A percentile compares a stretch with the other conserved stretches of the same genome.
Evolutionary conservation across 2,113 vertebrate species (phyloP).

Genomic region (Eolophus roseicapilla): DNA sequence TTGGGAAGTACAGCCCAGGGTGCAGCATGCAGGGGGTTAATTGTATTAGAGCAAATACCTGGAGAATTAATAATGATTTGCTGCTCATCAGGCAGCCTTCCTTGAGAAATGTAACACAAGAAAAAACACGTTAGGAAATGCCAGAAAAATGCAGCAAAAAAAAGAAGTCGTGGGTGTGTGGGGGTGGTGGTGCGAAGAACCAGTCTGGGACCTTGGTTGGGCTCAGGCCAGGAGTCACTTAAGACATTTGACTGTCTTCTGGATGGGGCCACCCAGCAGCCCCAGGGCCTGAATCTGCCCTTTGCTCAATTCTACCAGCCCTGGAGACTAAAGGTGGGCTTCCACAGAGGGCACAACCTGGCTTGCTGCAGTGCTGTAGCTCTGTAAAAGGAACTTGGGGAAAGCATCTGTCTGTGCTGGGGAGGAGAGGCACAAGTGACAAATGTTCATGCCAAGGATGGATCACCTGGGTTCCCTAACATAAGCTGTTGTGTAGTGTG

Average conservation of each 20-base stretch:
- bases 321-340: background rate
- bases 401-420: background rate
- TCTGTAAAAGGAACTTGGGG: background rate
- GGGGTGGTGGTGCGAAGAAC: background rate
- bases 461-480: background rate
- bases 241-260: background rate
- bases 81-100: conserved; percentile 30
- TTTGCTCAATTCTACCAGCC: background rate
- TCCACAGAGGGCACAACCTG: background rate
- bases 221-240: fast-evolving
- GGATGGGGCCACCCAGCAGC: background rate
- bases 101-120: conserved; percentile 19
- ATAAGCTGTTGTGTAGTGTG: fast-evolving
- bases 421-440: background rate
- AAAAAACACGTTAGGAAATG: conserved; percentile 57
- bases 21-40: background rate
- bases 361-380: background rate
- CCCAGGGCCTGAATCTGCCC: background rate
- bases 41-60: background rate
- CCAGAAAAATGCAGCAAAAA: conserved; percentile 24
- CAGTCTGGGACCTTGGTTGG: fast-evolving
- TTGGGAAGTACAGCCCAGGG: background rate
- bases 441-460: background rate
- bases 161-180: background rate
- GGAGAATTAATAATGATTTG: conserved; percentile 60